These are phyloP conservation scores for Rhyacichthys aspro DNA, from an alignment of 2,797 vertebrate genomes.

Conservation along the genomic window DNA sequence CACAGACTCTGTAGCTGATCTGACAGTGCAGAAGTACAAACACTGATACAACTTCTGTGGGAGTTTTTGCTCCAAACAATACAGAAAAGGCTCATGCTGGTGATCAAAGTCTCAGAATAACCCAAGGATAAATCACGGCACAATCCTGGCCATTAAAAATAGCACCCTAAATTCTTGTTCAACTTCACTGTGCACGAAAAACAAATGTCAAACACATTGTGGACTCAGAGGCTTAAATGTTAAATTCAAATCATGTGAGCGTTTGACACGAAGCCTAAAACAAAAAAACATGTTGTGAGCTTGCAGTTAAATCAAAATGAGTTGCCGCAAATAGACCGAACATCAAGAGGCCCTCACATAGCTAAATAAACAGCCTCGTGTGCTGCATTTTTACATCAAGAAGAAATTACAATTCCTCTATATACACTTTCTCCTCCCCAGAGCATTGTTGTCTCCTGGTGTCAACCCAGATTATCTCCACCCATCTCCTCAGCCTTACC, in stretches of 20 bases:
- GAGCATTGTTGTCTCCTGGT: slow-evolving; percentile 50
- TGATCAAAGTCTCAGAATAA: slow-evolving; percentile 61
- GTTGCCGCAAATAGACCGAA: slow-evolving; percentile 51
- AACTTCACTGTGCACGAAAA: slow-evolving; percentile 42
- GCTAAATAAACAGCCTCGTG: slow-evolving; percentile 46
- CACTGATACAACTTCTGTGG: slow-evolving; percentile 51
- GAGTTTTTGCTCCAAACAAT: slow-evolving; percentile 57
- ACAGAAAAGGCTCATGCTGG: slow-evolving; percentile 39
- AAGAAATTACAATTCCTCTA: slow-evolving; percentile 43
- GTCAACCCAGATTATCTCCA: slow-evolving; percentile 39
- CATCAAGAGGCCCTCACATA: slow-evolving; percentile 46
- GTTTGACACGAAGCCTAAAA: slow-evolving; percentile 41
- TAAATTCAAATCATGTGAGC: slow-evolving; percentile 47
- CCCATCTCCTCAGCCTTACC: slow-evolving; percentile 22
- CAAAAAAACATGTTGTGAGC: slow-evolving; percentile 18
- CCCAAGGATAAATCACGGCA: slow-evolving; percentile 45
- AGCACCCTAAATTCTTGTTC: slow-evolving; percentile 34
- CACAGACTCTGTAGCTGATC: slow-evolving; percentile 46
- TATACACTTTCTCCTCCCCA: slow-evolving; percentile 30
- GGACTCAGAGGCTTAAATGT: slow-evolving; percentile 49
- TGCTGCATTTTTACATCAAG: slow-evolving; percentile 31
- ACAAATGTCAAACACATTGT: slow-evolving; percentile 47
- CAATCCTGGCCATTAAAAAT: slow-evolving; percentile 56
- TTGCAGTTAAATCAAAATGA: slow-evolving; percentile 31
- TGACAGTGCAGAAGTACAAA: slow-evolving; percentile 67